A percentile compares a stretch with the other conserved stretches of the same genome.
Conservation (phyloP, 2,113 vertebrate species). For the Lucifuga dentata region DNA sequence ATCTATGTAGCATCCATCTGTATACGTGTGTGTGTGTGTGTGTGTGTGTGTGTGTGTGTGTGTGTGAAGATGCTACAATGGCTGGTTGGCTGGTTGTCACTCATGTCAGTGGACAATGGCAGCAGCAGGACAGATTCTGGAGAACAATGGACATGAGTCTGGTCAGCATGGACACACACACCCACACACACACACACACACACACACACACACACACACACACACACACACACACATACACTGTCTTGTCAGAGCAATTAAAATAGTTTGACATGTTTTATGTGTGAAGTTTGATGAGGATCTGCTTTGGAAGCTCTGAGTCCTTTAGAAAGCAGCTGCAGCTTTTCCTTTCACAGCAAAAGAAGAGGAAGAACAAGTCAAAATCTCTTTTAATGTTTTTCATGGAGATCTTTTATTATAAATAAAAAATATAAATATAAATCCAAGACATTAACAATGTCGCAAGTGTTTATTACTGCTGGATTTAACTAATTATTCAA, state of each 20-base stretch:
- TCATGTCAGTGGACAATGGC: not conserved
- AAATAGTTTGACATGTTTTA: not conserved
- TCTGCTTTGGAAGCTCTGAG: not conserved
- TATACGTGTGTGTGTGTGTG: too few species aligned
- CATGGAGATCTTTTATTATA: too few species aligned
- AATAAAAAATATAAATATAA: too few species aligned
- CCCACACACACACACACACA: slow-evolving; percentile 1
- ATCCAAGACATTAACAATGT: too few species aligned
- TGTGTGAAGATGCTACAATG: slow-evolving; percentile 5
- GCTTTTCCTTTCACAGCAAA: too few species aligned
- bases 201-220: slow-evolving; percentile 8
- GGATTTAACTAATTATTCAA: too few species aligned
- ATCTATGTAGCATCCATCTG: too few species aligned
- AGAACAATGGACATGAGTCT: slow-evolving; percentile 3
- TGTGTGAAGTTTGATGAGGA: not conserved
- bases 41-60: not conserved
- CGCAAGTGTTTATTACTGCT: too few species aligned
- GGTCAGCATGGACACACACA: not conserved
- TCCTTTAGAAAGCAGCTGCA: too few species aligned
- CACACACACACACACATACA: slow-evolving; percentile 9
- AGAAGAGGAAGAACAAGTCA: too few species aligned
- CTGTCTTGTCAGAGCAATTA: not conserved
- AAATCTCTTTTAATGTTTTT: too few species aligned
- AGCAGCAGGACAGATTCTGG: slow-evolving; percentile 3
- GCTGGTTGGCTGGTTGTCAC: not conserved